phyloP scores from a whole-genome alignment of 2,113 vertebrate genomes.

The Elanus axillaris region DNA sequence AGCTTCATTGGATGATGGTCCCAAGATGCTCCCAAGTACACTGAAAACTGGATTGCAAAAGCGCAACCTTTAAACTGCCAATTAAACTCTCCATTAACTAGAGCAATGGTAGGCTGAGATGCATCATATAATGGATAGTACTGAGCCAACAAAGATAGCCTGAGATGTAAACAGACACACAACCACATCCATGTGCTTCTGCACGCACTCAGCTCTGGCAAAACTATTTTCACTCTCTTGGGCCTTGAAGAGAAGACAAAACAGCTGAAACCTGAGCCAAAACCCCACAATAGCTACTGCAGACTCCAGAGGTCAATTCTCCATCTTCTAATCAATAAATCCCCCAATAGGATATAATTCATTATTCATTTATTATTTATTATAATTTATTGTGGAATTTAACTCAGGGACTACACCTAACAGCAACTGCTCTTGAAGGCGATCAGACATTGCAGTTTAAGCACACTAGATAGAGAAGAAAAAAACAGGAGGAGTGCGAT shows the following conservation, averaged over 20 bases:
- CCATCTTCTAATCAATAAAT: neutral
- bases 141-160: neutral
- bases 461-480: neutral
- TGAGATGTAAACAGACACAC: neutral
- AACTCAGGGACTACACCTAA: neutral
- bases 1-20: neutral
- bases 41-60: neutral
- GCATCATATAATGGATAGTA: neutral
- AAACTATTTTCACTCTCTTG: neutral
- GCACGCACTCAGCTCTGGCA: fast-evolving
- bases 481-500: neutral
- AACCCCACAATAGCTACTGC: neutral
- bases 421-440: neutral
- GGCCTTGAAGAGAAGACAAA: neutral
- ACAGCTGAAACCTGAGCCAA: neutral
- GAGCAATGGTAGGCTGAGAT: neutral
- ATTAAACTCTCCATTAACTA: neutral
- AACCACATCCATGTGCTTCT: neutral
- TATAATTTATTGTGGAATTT: neutral
- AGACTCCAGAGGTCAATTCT: neutral
- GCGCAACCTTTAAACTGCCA: neutral
- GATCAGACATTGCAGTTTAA: neutral
- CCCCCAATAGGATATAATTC: fast-evolving
- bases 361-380: neutral
- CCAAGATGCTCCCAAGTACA: neutral